Evolutionary conservation across 2,113 vertebrate species (phyloP).

Genomic region (Cacatua alba): DNA sequence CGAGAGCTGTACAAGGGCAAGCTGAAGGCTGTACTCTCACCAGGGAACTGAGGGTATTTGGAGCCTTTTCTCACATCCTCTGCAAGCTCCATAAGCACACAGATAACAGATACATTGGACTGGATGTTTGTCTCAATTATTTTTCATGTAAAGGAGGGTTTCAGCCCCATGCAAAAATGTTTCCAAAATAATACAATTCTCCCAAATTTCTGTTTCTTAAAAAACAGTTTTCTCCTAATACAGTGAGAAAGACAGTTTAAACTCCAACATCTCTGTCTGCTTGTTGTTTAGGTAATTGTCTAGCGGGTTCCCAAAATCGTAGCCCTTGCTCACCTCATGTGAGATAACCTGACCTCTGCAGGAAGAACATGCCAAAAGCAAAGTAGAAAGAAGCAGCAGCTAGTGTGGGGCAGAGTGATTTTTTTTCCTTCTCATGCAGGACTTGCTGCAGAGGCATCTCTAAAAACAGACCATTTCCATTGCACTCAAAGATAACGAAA

Average conservation of each 20-base stretch:
- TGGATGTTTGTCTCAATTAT: neutral
- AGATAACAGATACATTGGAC: neutral
- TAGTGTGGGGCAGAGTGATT: neutral
- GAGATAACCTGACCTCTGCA: neutral
- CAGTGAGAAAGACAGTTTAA: neutral
- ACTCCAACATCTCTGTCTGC: neutral
- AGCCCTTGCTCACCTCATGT: neutral
- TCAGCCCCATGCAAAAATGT: neutral
- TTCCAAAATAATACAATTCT: neutral
- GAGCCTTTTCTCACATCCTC: neutral
- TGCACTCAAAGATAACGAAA: neutral
- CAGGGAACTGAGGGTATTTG: neutral
- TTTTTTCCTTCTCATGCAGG: neutral
- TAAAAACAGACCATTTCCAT: neutral
- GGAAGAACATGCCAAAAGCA: neutral
- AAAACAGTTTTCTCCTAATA: neutral
- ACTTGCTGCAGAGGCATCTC: neutral
- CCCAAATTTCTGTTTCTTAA: neutral
- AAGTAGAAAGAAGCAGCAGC: neutral
- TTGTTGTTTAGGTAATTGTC: neutral
- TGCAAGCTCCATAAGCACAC: neutral
- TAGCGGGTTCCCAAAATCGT: neutral
- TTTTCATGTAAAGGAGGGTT: neutral
- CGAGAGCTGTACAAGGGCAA: rapidly evolving
- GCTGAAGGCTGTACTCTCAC: neutral